A percentile compares a stretch with the other conserved stretches of the same genome.
phyloP scores from a whole-genome alignment of 2,113 vertebrate species.

The Mus musculus region GRCm39 chr1:75789001-75789500 shows the following conservation, averaged over 20 bases:
- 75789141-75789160: constrained; percentile 73
- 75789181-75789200: constrained; percentile 67
- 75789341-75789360: constrained; percentile 73
- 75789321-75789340: constrained; percentile 79
- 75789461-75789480: constrained; percentile 74
- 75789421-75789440: constrained; percentile 60
- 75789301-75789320: constrained; percentile 82
- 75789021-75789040: background rate
- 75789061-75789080: constrained; percentile 53
- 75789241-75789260: constrained; percentile 75
- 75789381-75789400: constrained; percentile 76
- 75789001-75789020: background rate
- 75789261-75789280: constrained; percentile 78
- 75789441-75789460: constrained; percentile 78
- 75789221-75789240: constrained; percentile 66
- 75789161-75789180: constrained; percentile 67
- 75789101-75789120: constrained; percentile 63
- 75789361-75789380: constrained; percentile 77
- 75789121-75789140: constrained; percentile 51
- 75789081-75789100: constrained; percentile 59
- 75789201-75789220: constrained; percentile 78
- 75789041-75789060: constrained; percentile 23
- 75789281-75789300: constrained; percentile 75
- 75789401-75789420: constrained; percentile 79
- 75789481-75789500: constrained; percentile 71